A percentile compares a stretch with the other conserved stretches of the same genome.
phyloP scores from a whole-genome alignment of 2,113 vertebrate species.

The Salvelinus fontinalis region DNA sequence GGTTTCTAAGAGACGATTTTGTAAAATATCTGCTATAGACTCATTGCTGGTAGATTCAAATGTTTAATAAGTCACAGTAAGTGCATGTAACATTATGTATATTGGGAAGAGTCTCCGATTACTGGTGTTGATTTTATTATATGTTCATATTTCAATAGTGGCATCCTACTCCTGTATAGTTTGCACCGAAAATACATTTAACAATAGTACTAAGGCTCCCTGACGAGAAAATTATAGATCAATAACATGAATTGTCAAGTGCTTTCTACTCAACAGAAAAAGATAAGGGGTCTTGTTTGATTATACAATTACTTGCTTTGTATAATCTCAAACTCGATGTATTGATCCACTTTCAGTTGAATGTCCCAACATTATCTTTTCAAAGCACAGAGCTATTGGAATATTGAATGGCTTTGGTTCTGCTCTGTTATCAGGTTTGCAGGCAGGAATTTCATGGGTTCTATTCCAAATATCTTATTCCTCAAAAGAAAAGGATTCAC shows the following conservation, averaged over 20 bases:
- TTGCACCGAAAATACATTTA: too few species aligned
- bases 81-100: neutral
- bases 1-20: too few species aligned
- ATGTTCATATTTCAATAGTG: too few species aligned
- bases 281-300: too few species aligned
- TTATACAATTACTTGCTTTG: neutral
- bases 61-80: neutral
- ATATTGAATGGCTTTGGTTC: neutral
- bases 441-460: neutral
- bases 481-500: neutral
- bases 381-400: slow-evolving; percentile 4
- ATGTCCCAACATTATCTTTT: neutral
- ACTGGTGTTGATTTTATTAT: neutral
- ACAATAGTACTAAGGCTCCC: too few species aligned
- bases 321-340: neutral
- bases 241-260: too few species aligned
- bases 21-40: neutral
- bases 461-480: neutral
- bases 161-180: too few species aligned
- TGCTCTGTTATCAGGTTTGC: neutral
- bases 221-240: too few species aligned
- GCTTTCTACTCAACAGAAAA: too few species aligned
- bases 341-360: neutral
- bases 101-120: neutral
- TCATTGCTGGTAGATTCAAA: too few species aligned